Conservation (phyloP, 2,888 invertebrate genomes). For the Patella depressa region DNA sequence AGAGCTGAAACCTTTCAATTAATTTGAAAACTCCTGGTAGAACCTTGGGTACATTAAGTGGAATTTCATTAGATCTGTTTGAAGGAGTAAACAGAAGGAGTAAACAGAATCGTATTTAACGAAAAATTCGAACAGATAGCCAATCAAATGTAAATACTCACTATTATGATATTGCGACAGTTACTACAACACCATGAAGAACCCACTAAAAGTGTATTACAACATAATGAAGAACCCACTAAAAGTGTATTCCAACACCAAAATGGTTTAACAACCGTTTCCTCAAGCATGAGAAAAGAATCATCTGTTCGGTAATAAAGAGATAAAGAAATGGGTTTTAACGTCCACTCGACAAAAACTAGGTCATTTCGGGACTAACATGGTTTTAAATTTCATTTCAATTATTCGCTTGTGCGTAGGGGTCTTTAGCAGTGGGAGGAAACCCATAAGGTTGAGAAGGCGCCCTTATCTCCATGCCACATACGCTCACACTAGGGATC, state of each 20-base stretch:
- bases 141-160: neutral
- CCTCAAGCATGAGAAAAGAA: slow-evolving; percentile 16
- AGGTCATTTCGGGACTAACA: no score
- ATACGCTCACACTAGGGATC: no score
- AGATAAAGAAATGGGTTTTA: no score
- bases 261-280: slow-evolving; percentile 19
- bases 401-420: no score
- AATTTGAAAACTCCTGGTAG: neutral
- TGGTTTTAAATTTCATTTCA: no score
- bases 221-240: slow-evolving; percentile 6
- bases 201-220: neutral
- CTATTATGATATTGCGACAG: neutral
- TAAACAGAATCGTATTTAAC: neutral
- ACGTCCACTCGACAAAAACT: no score
- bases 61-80: neutral
- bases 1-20: neutral
- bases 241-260: slow-evolving; percentile 13
- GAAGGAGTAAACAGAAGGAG: neutral
- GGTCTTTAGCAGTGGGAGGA: no score
- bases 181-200: slow-evolving; percentile 1
- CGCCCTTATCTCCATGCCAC: no score
- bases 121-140: no score
- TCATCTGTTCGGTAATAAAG: slow-evolving; percentile 14
- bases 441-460: no score
- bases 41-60: neutral